Evolutionary conservation across 2,888 invertebrate species (phyloP).

Genomic region (Eudemis profundana): DNA sequence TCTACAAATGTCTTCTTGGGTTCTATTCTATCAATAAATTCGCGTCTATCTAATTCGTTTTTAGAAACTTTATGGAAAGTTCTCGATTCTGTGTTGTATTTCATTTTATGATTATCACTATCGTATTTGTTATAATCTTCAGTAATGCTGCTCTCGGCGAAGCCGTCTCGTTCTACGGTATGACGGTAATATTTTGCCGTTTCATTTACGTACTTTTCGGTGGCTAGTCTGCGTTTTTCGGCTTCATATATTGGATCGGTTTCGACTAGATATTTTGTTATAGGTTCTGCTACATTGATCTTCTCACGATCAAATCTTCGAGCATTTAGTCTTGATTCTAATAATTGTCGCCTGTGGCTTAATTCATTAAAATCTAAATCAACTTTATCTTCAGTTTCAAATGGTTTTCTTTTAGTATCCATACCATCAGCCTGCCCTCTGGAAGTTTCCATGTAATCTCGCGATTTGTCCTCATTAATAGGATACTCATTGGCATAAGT

Average conservation of each 20-base stretch:
- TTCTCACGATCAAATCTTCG: slow-evolving; percentile 78
- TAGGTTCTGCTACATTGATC: slow-evolving; percentile 68
- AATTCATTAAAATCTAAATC: slow-evolving; percentile 85
- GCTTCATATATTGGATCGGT: slow-evolving; percentile 79
- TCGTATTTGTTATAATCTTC: slow-evolving; percentile 82
- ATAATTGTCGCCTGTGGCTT: slow-evolving; percentile 89
- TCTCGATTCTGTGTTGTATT: slow-evolving; percentile 76
- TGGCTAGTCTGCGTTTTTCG: slow-evolving; percentile 79
- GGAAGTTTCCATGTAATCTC: slow-evolving; percentile 70
- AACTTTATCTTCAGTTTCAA: slow-evolving; percentile 70
- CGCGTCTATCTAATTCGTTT: slow-evolving; percentile 72
- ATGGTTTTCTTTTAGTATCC: slow-evolving; percentile 85
- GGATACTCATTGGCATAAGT: slow-evolving; percentile 78
- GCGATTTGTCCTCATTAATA: slow-evolving; percentile 62
- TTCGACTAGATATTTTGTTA: slow-evolving; percentile 77
- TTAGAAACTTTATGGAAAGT: slow-evolving; percentile 70
- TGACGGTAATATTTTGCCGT: slow-evolving; percentile 84
- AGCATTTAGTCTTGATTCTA: slow-evolving; percentile 91
- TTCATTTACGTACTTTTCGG: slow-evolving; percentile 84
- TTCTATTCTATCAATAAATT: slow-evolving; percentile 69
- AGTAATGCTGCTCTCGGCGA: slow-evolving; percentile 79
- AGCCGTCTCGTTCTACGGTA: slow-evolving; percentile 84
- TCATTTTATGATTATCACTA: slow-evolving; percentile 75
- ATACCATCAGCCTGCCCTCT: slow-evolving; percentile 88
- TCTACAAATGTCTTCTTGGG: slow-evolving; percentile 64